Conservation (phyloP, 1,140 invertebrate species). For the Archivesica marissinica region DNA sequence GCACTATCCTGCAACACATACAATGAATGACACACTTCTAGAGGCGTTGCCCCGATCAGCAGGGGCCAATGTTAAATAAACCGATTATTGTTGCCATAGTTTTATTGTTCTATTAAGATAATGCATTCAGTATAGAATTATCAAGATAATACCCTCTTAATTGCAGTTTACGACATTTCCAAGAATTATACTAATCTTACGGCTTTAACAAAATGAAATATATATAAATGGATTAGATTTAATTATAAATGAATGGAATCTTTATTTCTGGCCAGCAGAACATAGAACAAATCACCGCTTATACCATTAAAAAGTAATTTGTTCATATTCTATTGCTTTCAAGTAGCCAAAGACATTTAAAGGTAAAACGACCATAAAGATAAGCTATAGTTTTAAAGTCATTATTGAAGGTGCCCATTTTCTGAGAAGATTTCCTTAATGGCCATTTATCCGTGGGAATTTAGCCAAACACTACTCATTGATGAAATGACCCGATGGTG, state of each 20-base stretch:
- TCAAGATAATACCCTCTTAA: not conserved
- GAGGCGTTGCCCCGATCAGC: too few species aligned
- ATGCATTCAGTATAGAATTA: too few species aligned
- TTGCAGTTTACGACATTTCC: not conserved
- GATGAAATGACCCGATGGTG: not conserved
- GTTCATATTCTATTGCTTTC: constrained; percentile 6
- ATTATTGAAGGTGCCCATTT: constrained; percentile 31
- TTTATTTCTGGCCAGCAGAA: not conserved
- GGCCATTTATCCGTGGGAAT: constrained; percentile 28
- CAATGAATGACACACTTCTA: too few species aligned
- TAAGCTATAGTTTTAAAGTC: not conserved
- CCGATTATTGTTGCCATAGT: too few species aligned
- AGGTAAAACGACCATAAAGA: constrained; percentile 28
- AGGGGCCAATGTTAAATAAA: too few species aligned
- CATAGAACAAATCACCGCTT: not conserved
- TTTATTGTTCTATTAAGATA: too few species aligned
- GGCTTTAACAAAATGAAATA: not conserved
- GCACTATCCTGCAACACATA: too few species aligned
- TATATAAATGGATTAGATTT: not conserved
- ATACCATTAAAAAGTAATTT: constrained; percentile 17
- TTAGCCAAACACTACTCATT: not conserved
- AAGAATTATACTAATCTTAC: too few species aligned
- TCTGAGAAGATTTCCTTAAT: constrained; percentile 38
- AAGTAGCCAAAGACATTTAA: constrained; percentile 21
- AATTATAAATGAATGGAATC: too few species aligned